Conservation (phyloP, 2,888 invertebrate genomes). For the Sialis lutaria region DNA sequence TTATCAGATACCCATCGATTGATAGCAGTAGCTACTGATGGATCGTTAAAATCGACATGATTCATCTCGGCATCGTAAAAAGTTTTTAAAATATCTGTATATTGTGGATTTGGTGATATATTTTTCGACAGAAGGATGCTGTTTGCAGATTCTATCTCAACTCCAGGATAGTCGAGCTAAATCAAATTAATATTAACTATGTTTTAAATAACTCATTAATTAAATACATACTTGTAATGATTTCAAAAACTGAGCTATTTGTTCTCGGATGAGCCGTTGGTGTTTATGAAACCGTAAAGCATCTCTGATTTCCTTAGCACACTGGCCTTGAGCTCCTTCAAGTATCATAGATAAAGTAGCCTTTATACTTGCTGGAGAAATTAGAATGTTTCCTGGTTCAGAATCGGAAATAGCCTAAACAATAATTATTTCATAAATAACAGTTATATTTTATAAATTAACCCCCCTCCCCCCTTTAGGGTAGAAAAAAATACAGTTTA, state of each 20-base stretch:
- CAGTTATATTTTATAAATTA: neutral
- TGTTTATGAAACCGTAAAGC: slow-evolving; percentile 34
- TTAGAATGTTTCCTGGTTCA: slow-evolving; percentile 34
- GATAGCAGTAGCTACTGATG: slow-evolving; percentile 27
- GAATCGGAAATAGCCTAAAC: slow-evolving; percentile 13
- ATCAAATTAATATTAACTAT: neutral
- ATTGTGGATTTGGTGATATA: slow-evolving; percentile 25
- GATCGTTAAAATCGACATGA: slow-evolving; percentile 31
- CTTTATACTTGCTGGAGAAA: slow-evolving; percentile 51
- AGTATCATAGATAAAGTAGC: slow-evolving; percentile 40
- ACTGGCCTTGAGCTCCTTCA: slow-evolving; percentile 39
- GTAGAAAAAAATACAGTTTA: neutral
- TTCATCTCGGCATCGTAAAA: slow-evolving; percentile 32
- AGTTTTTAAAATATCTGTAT: slow-evolving; percentile 23
- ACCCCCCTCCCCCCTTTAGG: neutral
- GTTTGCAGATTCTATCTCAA: slow-evolving; percentile 27
- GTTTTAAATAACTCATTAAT: neutral
- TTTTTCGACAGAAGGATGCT: slow-evolving; percentile 30
- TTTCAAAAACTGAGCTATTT: slow-evolving; percentile 8
- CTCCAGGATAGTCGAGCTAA: neutral
- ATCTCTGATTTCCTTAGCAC: slow-evolving; percentile 36
- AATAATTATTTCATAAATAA: slow-evolving; percentile 1
- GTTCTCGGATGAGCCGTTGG: slow-evolving; percentile 13
- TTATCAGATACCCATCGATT: slow-evolving; percentile 39
- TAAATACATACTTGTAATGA: slow-evolving; percentile 10